Evolutionary conservation across 2,113 vertebrate species (phyloP).

Genomic region (Numenius arquata): DNA sequence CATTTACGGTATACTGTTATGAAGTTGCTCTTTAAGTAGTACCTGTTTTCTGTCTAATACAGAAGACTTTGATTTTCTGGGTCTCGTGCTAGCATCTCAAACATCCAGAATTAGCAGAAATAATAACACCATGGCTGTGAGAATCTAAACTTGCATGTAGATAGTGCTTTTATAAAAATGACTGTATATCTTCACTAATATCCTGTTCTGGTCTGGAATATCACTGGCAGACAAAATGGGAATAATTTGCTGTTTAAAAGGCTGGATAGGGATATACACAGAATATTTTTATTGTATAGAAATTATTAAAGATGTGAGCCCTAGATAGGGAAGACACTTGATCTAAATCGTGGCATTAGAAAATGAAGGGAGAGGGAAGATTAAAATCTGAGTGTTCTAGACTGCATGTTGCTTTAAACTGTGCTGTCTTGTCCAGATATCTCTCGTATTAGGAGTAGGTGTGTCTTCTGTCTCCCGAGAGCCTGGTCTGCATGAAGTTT

Average conservation of each 20-base stretch:
- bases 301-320: not conserved
- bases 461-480: not conserved
- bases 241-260: not conserved
- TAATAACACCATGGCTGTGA: accelerated
- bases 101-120: not conserved
- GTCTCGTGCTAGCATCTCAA: not conserved
- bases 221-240: too few relatives aligned
- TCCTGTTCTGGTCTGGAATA: not conserved
- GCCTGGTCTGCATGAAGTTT: accelerated
- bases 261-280: not conserved
- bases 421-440: not conserved
- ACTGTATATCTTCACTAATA: not conserved
- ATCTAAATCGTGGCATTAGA: not conserved
- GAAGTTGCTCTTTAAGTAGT: not conserved
- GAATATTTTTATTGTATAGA: not conserved
- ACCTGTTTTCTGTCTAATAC: not conserved
- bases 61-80: not conserved
- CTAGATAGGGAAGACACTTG: too few relatives aligned
- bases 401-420: not conserved
- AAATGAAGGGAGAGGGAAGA: not conserved
- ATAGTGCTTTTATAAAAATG: not conserved
- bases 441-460: accelerated
- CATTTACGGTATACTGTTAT: too few relatives aligned
- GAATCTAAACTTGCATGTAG: not conserved
- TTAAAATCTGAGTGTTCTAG: not conserved